A percentile compares a stretch with the other conserved stretches of the same genome.
Conservation (phyloP, 1,140 invertebrate species). For the Drosophila funebris region DNA sequence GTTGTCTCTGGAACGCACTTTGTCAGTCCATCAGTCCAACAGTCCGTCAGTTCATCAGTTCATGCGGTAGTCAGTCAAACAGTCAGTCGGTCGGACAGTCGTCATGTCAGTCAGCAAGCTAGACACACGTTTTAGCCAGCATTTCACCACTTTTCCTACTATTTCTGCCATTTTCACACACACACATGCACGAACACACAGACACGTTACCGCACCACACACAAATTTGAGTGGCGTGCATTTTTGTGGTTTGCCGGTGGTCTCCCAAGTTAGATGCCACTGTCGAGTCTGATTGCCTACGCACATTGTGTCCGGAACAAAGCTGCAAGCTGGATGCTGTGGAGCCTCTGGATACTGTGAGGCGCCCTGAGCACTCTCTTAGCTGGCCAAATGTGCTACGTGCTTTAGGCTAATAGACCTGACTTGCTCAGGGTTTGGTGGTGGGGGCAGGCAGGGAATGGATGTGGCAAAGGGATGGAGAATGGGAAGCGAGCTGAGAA, state of each 20-base stretch:
- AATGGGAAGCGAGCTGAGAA: slow-evolving; percentile 20
- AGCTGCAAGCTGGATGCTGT: not conserved
- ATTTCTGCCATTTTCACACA: slow-evolving; percentile 62
- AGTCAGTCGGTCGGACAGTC: slow-evolving; percentile 21
- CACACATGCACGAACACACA: slow-evolving; percentile 36
- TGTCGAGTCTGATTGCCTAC: slow-evolving; percentile 64
- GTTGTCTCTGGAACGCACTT: slow-evolving; percentile 59
- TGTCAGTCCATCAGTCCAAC: slow-evolving; percentile 24
- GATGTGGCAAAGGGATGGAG: slow-evolving; percentile 5
- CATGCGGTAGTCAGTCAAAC: slow-evolving; percentile 11
- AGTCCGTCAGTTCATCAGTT: slow-evolving; percentile 36
- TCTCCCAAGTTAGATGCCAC: slow-evolving; percentile 58
- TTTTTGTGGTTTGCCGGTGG: slow-evolving; percentile 61
- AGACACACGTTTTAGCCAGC: slow-evolving; percentile 19
- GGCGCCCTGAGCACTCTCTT: not conserved
- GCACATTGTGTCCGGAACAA: slow-evolving; percentile 38
- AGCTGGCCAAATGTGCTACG: slow-evolving; percentile 52
- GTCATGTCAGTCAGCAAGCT: slow-evolving; percentile 19
- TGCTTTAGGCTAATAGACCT: slow-evolving; percentile 61
- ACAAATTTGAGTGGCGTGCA: slow-evolving; percentile 46
- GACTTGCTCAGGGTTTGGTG: slow-evolving; percentile 23
- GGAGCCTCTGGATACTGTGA: slow-evolving; percentile 6
- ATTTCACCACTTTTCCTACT: slow-evolving; percentile 43
- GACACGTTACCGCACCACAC: not conserved
- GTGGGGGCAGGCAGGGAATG: slow-evolving; percentile 20